phyloP scores from a whole-genome alignment of 2,888 invertebrate species.

The Saturnia pavonia region DNA sequence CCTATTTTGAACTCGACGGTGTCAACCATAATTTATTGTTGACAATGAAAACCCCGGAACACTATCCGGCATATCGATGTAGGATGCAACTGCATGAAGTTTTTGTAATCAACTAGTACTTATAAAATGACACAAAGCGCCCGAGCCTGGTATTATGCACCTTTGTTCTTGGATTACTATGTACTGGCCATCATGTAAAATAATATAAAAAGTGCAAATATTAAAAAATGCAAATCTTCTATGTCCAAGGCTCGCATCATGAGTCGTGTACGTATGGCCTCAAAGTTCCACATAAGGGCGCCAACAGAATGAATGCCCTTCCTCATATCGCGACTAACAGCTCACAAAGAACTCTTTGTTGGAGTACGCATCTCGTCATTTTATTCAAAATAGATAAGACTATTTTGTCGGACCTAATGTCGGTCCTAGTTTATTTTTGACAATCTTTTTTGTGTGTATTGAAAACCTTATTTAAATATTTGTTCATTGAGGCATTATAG shows the following conservation, averaged over 20 bases:
- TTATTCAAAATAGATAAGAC: neutral
- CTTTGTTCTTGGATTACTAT: too few species aligned
- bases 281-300: slow-evolving; percentile 16
- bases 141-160: too few species aligned
- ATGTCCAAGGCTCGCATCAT: neutral
- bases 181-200: neutral
- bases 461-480: too few species aligned
- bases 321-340: slow-evolving; percentile 15
- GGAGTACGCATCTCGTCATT: neutral
- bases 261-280: slow-evolving; percentile 5
- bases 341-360: slow-evolving; percentile 21
- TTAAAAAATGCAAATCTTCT: neutral
- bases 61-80: too few species aligned
- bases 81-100: too few species aligned
- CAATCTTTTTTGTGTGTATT: neutral
- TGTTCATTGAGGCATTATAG: too few species aligned
- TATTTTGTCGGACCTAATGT: neutral
- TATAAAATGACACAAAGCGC: too few species aligned
- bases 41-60: too few species aligned
- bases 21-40: too few species aligned
- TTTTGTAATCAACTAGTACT: too few species aligned
- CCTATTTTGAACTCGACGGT: too few species aligned
- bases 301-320: slow-evolving; percentile 16
- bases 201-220: neutral
- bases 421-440: neutral